phyloP scores from a whole-genome alignment of 2,113 vertebrate genomes.

The Pseudolaguvia tuberculata region DNA sequence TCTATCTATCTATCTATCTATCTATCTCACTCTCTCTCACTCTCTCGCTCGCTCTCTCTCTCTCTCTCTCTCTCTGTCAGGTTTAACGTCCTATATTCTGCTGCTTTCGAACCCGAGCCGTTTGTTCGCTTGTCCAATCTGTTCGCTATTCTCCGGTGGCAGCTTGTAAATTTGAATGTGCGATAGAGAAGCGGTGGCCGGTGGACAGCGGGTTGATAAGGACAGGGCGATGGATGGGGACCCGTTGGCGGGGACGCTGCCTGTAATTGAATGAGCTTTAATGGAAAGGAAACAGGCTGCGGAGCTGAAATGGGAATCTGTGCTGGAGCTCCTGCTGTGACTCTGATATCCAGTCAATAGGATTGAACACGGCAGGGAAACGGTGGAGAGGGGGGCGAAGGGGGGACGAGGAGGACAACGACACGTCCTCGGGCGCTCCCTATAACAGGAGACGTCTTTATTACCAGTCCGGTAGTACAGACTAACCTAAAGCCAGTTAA shows the following conservation, averaged over 20 bases:
- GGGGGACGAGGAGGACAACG: too few relatives aligned
- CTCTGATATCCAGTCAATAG: conserved; percentile 46
- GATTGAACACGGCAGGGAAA: conserved; percentile 46
- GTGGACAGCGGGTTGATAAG: conserved; percentile 30
- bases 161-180: conserved; percentile 30
- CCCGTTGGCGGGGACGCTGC: conserved; percentile 35
- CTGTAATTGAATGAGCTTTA: conserved; percentile 46
- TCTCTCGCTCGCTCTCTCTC: too few relatives aligned
- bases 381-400: too few relatives aligned
- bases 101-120: neutral
- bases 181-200: conserved; percentile 4
- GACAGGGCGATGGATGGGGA: conserved; percentile 12
- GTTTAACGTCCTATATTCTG: neutral
- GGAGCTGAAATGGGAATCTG: conserved; percentile 42
- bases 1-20: too few relatives aligned
- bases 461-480: too few relatives aligned
- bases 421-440: conserved; percentile 12
- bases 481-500: too few relatives aligned
- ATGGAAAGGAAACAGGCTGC: conserved; percentile 44
- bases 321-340: conserved; percentile 26
- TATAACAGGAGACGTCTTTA: neutral
- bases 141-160: conserved; percentile 21
- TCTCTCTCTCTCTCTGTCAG: too few relatives aligned
- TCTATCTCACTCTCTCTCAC: too few relatives aligned
- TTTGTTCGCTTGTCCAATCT: conserved; percentile 1